Conservation (phyloP, 2,888 invertebrate genomes). For the Spilosoma lubricipeda region DNA sequence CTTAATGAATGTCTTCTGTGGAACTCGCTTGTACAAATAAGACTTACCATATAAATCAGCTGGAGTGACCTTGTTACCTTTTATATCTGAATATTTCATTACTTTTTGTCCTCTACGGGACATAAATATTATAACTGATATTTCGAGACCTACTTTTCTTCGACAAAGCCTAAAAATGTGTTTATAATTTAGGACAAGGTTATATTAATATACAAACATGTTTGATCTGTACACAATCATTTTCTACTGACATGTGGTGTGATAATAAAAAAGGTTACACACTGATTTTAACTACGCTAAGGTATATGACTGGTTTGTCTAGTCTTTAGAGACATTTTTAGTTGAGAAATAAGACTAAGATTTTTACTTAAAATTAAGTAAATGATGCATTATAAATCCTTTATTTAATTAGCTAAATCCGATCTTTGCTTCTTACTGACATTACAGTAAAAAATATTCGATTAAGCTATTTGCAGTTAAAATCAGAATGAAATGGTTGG, state of each 20-base stretch:
- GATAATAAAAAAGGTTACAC: neutral
- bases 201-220: conserved; percentile 47
- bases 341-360: neutral
- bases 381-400: too few relatives aligned
- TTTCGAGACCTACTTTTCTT: conserved; percentile 46
- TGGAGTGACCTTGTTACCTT: conserved; percentile 10
- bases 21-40: conserved; percentile 18
- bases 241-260: conserved; percentile 33
- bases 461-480: neutral
- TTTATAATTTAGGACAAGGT: conserved; percentile 56
- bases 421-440: too few relatives aligned
- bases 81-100: conserved; percentile 1
- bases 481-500: neutral
- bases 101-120: conserved; percentile 15
- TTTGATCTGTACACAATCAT: conserved; percentile 21
- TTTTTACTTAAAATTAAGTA: too few relatives aligned
- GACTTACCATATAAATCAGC: conserved; percentile 27
- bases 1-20: conserved; percentile 34
- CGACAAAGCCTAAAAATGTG: conserved; percentile 49
- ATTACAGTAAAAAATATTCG: neutral
- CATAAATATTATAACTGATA: conserved; percentile 21
- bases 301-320: neutral
- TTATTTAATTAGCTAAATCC: too few relatives aligned
- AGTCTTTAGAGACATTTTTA: neutral
- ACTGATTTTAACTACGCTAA: neutral